Evolutionary conservation across 37 sponge, comb jelly and placozoan genomes (phyloP).

Genomic region (Halichondria panicea): DNA sequence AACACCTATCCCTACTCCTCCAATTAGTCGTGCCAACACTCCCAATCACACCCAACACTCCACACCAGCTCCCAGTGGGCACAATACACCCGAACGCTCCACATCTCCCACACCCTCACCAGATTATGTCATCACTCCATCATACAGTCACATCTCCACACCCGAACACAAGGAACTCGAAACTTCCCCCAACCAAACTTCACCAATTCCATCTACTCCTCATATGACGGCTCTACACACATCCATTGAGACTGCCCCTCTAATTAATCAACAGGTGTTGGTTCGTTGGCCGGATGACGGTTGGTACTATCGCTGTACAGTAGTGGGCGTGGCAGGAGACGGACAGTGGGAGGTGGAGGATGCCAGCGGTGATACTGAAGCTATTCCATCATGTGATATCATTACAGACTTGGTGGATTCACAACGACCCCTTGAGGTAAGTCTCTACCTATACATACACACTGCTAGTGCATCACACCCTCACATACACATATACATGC

Average conservation of each 20-base stretch:
- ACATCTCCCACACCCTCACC: not conserved
- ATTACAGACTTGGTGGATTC: conserved; percentile 53
- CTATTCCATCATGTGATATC: conserved; percentile 36
- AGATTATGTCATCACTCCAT: too few relatives aligned
- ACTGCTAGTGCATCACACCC: too few relatives aligned
- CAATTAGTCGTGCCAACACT: not conserved
- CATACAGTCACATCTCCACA: not conserved
- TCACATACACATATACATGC: not conserved
- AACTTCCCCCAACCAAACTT: not conserved
- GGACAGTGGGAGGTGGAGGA: conserved; percentile 29
- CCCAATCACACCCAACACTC: not conserved
- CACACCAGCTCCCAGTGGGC: not conserved
- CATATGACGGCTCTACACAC: not conserved
- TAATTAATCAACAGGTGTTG: conserved; percentile 35
- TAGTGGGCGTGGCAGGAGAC: not conserved
- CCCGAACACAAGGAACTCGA: not conserved
- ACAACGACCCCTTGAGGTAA: conserved; percentile 1
- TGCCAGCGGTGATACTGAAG: conserved; percentile 35
- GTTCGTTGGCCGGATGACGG: conserved; percentile 73
- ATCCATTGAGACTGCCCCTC: not conserved
- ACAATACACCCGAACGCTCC: not conserved
- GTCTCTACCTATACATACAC: not conserved
- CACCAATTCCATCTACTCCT: not conserved
- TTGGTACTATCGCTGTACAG: conserved; percentile 55
- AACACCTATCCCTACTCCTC: not conserved